These are phyloP conservation scores for Margarornis squamiger DNA, from an alignment of 2,797 vertebrate species.

Conservation along the genomic window DNA sequence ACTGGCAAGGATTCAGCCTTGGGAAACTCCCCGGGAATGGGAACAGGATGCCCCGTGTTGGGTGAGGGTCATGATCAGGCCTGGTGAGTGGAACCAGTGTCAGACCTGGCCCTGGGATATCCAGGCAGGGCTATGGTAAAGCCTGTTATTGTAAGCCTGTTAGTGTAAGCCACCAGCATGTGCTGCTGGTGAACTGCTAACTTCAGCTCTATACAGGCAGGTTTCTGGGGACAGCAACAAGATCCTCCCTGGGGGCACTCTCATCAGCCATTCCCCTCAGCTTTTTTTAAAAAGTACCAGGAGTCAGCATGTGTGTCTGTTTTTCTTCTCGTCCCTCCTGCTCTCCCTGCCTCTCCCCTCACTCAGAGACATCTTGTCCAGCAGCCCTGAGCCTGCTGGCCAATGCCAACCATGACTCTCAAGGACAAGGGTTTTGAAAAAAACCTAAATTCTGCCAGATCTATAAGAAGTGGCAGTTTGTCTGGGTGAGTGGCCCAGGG, in stretches of 20 bases:
- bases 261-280: accelerated
- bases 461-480: neutral
- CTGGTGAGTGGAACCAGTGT: neutral
- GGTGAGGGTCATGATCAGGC: neutral
- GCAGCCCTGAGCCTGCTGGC: neutral
- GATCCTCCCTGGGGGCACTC: neutral
- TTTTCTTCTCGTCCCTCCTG: neutral
- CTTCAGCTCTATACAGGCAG: neutral
- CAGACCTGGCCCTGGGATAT: neutral
- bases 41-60: accelerated
- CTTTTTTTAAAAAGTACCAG: neutral
- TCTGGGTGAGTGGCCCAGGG: neutral
- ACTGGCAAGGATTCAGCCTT: neutral
- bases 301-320: neutral
- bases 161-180: accelerated
- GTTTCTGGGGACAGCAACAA: neutral
- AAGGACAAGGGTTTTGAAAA: neutral
- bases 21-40: neutral
- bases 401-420: neutral
- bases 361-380: neutral
- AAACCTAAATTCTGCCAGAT: neutral
- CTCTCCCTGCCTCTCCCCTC: neutral
- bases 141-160: accelerated
- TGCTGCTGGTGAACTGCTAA: neutral
- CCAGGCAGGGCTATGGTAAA: neutral